These are phyloP conservation scores for Aspiorhynchus laticeps DNA, from an alignment of 2,113 vertebrate genomes.

Conservation along the genomic window DNA sequence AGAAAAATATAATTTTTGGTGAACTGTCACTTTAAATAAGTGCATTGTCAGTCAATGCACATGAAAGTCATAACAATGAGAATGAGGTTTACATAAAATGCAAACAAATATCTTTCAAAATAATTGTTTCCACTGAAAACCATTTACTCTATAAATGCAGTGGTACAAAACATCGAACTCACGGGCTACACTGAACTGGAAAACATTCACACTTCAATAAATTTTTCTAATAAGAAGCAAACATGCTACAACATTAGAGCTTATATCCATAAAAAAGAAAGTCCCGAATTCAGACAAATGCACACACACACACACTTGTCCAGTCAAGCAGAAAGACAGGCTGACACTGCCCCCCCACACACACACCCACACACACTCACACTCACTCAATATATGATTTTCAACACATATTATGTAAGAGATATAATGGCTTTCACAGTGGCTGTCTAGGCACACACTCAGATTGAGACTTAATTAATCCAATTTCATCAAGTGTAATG, in stretches of 20 bases:
- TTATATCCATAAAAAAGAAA: constrained; percentile 18
- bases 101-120: constrained; percentile 8
- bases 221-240: constrained; percentile 59
- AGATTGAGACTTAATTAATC: constrained; percentile 48
- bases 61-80: not conserved
- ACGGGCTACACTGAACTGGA: constrained; percentile 31
- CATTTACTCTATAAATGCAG: constrained; percentile 14
- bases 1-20: not conserved
- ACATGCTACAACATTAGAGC: constrained; percentile 39
- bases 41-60: no score
- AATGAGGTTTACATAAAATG: not conserved
- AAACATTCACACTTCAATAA: constrained; percentile 57
- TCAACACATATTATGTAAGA: constrained; percentile 54
- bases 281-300: not conserved
- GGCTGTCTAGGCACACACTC: constrained; percentile 41
- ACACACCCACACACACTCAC: constrained; percentile 37
- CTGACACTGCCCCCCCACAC: constrained; percentile 23
- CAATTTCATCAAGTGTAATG: constrained; percentile 42
- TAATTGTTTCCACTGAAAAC: constrained; percentile 21
- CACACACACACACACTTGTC: constrained; percentile 17
- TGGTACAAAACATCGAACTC: constrained; percentile 26
- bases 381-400: constrained; percentile 47
- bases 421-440: constrained; percentile 42
- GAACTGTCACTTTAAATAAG: not conserved
- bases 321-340: constrained; percentile 50